Base-by-base conservation (phyloP, 2,888 invertebrate species). In the Drosophila ezoana region DNA sequence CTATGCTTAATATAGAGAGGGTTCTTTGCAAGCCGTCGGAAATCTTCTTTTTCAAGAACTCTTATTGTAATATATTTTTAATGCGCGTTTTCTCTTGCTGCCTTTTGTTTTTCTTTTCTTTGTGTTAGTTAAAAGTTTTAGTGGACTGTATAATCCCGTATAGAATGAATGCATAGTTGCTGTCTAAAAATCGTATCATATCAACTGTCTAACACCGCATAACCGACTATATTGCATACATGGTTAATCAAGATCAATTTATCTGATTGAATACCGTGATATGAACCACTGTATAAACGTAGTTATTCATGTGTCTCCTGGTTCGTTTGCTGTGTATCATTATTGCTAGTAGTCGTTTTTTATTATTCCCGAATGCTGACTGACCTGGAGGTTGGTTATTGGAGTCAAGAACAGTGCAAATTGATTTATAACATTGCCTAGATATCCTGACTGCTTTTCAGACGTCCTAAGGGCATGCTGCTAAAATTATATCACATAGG, bases 241-340 rank as follows among this genome's bases (percentile, higher is more conserved):
- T 3, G n/a, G 20, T 13, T 10, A 13, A 32, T 49, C 37, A 10
- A 35, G 38, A 3, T 47, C 13, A 35, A 13, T n/a, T 41, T 43
- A 9, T 44, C 44, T 28, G 51, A 23, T 51, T 52, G 53, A 52
- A 45, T 38, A 47, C 38, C 47, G 35, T 65, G 66, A 65, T 66
- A 48, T 56, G 65, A 43, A 41, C 35, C 67, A 44, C 11, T 38
- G 8, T 28, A 2, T 8, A 40, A 45, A 16, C 43, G 48, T 38
- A 48, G 6, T 14, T 44, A 32, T 8, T n/a, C 4, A 10, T 35
- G 14, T 59, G 6, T 32, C 4, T 49, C 44, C 14, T 45, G 28
- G 20, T 47, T 23, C 14, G 38, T 20, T 32, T 59, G 13, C 13
- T 51, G 6, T 14, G 11, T n/a, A 35, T 20, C 20, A 35, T 35